phyloP scores from a whole-genome alignment of 1,140 invertebrate genomes.

The Kradibia gibbosae region DNA sequence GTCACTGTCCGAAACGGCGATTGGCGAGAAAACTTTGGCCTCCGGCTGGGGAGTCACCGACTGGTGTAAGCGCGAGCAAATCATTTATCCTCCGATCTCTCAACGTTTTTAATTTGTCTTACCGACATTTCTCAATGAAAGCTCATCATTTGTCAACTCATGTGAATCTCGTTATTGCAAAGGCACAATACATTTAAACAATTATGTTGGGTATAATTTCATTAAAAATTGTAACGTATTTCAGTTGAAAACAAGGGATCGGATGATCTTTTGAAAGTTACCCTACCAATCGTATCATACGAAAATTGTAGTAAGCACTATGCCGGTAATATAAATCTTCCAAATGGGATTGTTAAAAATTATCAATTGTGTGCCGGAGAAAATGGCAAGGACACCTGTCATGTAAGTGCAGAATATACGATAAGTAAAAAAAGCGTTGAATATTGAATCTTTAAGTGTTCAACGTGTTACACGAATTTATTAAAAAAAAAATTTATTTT shows the following conservation, averaged over 20 bases:
- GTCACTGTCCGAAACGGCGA: conserved; percentile 14
- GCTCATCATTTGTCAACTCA: no score
- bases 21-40: conserved; percentile 60
- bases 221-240: conserved; percentile 38
- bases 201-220: no score
- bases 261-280: conserved; percentile 72
- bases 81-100: background rate
- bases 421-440: no score
- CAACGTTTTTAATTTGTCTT: conserved; percentile 37
- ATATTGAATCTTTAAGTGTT: no score
- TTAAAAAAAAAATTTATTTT: no score
- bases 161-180: no score
- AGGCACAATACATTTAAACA: no score
- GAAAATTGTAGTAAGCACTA: conserved; percentile 32
- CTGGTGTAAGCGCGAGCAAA: conserved; percentile 57
- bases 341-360: conserved; percentile 68
- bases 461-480: no score
- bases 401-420: no score
- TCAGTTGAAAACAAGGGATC: conserved; percentile 62
- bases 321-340: conserved; percentile 56
- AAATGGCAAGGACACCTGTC: conserved; percentile 81
- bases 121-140: no score
- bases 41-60: conserved; percentile 74
- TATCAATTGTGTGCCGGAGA: conserved; percentile 80
- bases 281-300: conserved; percentile 47